Percentiles rank a stretch among this genome's conserved stretches.
Conservation (phyloP, 1,140 invertebrate species). For the Aculops lycopersici region DNA sequence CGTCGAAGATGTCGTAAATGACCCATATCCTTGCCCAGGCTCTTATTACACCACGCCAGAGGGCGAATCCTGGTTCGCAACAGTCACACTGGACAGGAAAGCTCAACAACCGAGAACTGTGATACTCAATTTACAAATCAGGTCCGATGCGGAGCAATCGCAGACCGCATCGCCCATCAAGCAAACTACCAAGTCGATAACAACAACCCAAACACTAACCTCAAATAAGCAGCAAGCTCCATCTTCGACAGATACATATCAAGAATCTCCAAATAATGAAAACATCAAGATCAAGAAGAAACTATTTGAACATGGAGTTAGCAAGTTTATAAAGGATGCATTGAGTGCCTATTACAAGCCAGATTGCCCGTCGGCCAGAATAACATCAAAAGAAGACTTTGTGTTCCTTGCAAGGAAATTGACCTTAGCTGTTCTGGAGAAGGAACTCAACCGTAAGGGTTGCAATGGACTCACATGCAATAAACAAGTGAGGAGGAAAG, state of each 20-base stretch:
- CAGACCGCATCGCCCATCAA: too few species aligned
- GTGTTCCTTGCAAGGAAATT: conserved; percentile 78
- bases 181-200: too few species aligned
- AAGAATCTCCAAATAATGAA: too few species aligned
- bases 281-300: too few species aligned
- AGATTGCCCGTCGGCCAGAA: conserved; percentile 47
- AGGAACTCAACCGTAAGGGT: conserved; percentile 60
- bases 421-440: conserved; percentile 79
- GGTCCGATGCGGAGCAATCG: too few species aligned
- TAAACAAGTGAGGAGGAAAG: conserved; percentile 66
- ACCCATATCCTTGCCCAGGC: not conserved
- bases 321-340: conserved; percentile 52
- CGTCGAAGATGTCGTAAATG: not conserved
- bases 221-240: too few species aligned
- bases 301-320: too few species aligned
- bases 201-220: too few species aligned
- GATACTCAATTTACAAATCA: too few species aligned
- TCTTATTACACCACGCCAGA: not conserved
- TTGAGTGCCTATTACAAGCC: conserved; percentile 57
- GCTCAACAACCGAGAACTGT: not conserved
- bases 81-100: not conserved
- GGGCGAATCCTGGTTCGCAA: not conserved
- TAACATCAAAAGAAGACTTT: conserved; percentile 64
- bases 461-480: conserved; percentile 57
- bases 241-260: too few species aligned